Base-by-base conservation (phyloP, 2,797 vertebrate genomes). In the Lophotriccus pileatus region DNA sequence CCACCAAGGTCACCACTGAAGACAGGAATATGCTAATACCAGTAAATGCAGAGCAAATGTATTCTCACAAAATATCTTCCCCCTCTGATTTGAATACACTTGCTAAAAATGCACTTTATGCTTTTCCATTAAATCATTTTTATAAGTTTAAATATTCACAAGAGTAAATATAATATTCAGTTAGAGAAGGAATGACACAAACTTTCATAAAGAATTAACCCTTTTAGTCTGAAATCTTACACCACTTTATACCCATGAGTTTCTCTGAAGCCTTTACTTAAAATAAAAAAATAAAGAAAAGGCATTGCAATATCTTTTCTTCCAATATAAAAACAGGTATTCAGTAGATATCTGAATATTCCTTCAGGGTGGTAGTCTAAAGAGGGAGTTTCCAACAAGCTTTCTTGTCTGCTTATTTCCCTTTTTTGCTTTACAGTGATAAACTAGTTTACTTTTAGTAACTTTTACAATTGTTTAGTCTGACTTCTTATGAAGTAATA, bases 391-490 rank as follows among this genome's bases (percentile, higher is more conserved):
- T 89, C 43, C 50, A 80, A 41, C 14, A 66, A 50, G 27, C 3
- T 82, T 88, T 81, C 69, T 36, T 83, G 39, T 64, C 78, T 78
- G 7, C 53, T 87, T 72, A 11, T 72, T 77, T 87, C 46, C 18
- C 13, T 93, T 90, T 72, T 64, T 80, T 90, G 18, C 68, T 83
- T 25, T 37, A 28, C 25, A 49, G 30, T 64, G 60, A 68, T 74
- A 77, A 87, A 52, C 14, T 47, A 12, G 36, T 69, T 89, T 84
- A 87, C 66, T 86, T 93, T 82, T 58, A 93, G 73, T n/a, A 85
- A 83, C 37, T 50, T 89, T 72, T 87, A 77, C 39, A 93, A 9
- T 76, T 95, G 44, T 90, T 95, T 90, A 91, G 87, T 96, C 85
- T 93, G 87, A 76, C 44, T 88, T 77, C 43, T 77, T 86, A 56